A percentile compares a stretch with the other conserved stretches of the same genome.
Evolutionary conservation across 2,113 vertebrate genomes (phyloP).

Genomic region (Halcyon malimbica): DNA sequence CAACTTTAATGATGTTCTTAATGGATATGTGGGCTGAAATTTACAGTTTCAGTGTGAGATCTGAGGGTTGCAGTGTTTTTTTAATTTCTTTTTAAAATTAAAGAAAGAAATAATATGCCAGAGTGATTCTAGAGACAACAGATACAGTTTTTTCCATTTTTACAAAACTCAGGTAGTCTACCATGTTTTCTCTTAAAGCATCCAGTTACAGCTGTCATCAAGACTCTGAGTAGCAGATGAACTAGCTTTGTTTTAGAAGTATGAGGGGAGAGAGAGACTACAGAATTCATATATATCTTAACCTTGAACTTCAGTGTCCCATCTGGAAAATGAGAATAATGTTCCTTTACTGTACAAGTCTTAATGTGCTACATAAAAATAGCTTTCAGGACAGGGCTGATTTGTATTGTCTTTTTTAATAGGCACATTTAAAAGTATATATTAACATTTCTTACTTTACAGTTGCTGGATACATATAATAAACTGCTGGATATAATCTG

Average conservation of each 20-base stretch:
- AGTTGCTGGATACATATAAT: background rate
- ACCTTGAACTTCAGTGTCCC: background rate
- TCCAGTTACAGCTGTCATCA: background rate
- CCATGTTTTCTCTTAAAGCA: background rate
- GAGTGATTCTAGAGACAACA: background rate
- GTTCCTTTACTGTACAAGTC: background rate
- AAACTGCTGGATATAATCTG: background rate
- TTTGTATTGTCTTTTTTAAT: background rate
- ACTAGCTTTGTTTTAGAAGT: background rate
- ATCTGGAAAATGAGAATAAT: background rate
- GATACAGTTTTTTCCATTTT: background rate
- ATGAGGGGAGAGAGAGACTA: background rate
- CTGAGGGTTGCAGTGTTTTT: background rate
- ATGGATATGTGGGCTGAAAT: conserved; percentile 56
- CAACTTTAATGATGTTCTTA: conserved; percentile 56
- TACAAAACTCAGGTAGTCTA: background rate
- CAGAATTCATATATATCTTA: background rate
- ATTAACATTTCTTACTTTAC: background rate
- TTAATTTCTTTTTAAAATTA: background rate
- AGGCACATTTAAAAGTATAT: background rate
- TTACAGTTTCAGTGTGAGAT: conserved; percentile 1
- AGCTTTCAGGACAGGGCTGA: background rate
- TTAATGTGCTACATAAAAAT: background rate
- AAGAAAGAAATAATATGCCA: background rate
- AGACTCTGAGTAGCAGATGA: background rate